Conservation (phyloP, 2,888 invertebrate species). For the Theretra japonica region DNA sequence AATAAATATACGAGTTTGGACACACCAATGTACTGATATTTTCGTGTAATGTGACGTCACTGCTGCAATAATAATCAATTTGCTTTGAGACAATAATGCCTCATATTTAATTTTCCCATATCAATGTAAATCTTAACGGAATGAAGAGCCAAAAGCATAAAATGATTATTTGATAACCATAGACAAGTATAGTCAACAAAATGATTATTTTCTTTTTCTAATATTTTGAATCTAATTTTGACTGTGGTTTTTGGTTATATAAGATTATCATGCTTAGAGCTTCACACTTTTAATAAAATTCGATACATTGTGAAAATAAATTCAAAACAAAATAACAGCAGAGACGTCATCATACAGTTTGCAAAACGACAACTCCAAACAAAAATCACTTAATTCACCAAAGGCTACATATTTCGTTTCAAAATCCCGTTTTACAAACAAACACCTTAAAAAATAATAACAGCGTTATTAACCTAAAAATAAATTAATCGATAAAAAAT, state of each 20-base stretch:
- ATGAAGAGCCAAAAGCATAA: too few relatives aligned
- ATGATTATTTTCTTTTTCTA: too few relatives aligned
- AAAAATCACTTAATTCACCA: conserved; percentile 56
- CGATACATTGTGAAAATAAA: neutral
- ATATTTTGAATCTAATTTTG: too few relatives aligned
- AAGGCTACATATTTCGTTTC: conserved; percentile 52
- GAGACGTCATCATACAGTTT: conserved; percentile 50
- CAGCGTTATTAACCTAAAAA: conserved; percentile 72
- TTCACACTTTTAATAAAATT: neutral
- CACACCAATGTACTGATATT: conserved; percentile 53
- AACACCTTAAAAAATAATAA: conserved; percentile 66
- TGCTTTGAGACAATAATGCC: too few relatives aligned
- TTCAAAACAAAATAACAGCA: conserved; percentile 37
- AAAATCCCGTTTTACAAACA: conserved; percentile 67
- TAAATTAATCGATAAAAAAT: conserved; percentile 73
- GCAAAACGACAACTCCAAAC: conserved; percentile 57
- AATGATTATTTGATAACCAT: too few relatives aligned
- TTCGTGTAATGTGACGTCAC: conserved; percentile 51
- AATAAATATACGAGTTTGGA: conserved; percentile 51
- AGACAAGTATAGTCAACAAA: too few relatives aligned
- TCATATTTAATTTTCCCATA: too few relatives aligned
- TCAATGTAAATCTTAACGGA: too few relatives aligned
- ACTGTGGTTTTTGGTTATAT: too few relatives aligned
- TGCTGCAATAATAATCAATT: conserved; percentile 21
- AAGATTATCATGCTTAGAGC: too few relatives aligned